Base-by-base conservation (phyloP, 1,140 invertebrate genomes). In the Drosophila murphyi region DNA sequence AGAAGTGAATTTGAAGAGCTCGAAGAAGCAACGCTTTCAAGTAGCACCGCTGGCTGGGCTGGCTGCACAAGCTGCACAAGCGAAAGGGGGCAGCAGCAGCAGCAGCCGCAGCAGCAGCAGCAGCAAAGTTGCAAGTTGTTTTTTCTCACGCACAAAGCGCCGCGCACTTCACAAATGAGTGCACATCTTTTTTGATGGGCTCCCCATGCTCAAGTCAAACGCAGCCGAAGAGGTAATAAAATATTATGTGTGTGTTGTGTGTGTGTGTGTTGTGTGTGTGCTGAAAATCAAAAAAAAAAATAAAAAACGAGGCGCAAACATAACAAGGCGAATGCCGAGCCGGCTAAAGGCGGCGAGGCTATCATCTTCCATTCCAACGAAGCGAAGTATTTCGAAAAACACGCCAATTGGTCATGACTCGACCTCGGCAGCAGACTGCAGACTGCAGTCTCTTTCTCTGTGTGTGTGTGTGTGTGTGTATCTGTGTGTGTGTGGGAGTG, bases 371-470 rank as follows among this genome's bases (percentile, higher is more conserved):
- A 86, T 86, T 73, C 83, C 71, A 70, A 47, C 70, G 78, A 80
- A 80, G 70, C 69, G 60, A 77, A 79, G 50, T 69, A 80, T 80
- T 83, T 82, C 75, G 71, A 83, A 88, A 87, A 88, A 89, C 83
- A 89, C 85, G 85, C 85, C 85, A 88, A 88, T 88, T 88, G 85
- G 85, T 88, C 83, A 88, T 88, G 83, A 83, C 80, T 80, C 83
- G 83, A 88, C 83, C 83, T 88, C 83, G 61, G 39, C 59, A 67
- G 54, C 73, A 82, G 20, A 7, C 35, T 7, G 10, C 39, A 43
- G 39, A 41, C 39, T 41, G 76, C 71, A 70, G 72, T 43, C 32
- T 39, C 56, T 48, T 45, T 20, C 20, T 20, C 45, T 45, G 29
- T 52, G 5, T 39, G 57, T 32, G 35, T 41, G 43, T 50, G 31